Evolutionary conservation across 1,140 invertebrate species (phyloP).

Genomic region (Lepidurus apus): DNA sequence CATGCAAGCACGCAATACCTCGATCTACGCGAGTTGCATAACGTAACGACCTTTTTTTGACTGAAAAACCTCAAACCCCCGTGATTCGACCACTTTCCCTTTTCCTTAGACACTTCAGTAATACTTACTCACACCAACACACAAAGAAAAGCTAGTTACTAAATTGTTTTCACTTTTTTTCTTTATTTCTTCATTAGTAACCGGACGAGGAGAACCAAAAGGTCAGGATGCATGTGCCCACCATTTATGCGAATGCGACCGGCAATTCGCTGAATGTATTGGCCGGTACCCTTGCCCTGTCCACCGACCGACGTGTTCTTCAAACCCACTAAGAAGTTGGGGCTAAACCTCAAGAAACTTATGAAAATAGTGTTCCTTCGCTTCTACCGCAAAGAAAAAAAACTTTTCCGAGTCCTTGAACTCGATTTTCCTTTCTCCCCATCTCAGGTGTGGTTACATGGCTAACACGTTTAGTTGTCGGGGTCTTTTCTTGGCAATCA

Average conservation of each 20-base stretch:
- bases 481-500: not conserved
- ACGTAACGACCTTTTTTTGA: too few relatives aligned
- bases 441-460: not conserved
- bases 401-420: not conserved
- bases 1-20: too few relatives aligned
- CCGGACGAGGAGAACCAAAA: slow-evolving; percentile 60
- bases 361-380: not conserved
- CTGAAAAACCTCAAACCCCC: too few relatives aligned
- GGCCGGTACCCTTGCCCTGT: slow-evolving; percentile 66
- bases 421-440: slow-evolving; percentile 17
- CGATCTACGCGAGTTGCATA: too few relatives aligned
- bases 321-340: slow-evolving; percentile 33
- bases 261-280: slow-evolving; percentile 70
- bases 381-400: not conserved
- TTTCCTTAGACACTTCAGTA: too few relatives aligned
- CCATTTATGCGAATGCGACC: slow-evolving; percentile 77
- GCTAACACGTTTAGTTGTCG: not conserved
- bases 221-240: slow-evolving; percentile 58
- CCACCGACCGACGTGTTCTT: slow-evolving; percentile 47
- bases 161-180: not conserved
- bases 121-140: not conserved
- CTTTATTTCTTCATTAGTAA: slow-evolving; percentile 46
- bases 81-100: too few relatives aligned
- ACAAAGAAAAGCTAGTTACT: not conserved
- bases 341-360: slow-evolving; percentile 22